phyloP scores from a whole-genome alignment of 2,888 invertebrate genomes.

The Ochropacha duplaris region DNA sequence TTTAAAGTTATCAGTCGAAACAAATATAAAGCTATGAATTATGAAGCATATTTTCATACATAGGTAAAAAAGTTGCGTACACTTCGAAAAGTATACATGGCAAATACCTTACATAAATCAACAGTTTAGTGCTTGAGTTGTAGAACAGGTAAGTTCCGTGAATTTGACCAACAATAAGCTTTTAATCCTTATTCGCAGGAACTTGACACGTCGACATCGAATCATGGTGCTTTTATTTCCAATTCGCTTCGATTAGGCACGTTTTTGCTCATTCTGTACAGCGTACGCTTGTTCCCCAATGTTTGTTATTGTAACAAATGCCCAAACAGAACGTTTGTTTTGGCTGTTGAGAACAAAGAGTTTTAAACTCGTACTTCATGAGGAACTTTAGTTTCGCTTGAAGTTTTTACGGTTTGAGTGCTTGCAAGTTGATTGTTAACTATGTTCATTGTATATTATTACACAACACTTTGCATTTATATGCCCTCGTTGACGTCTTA shows the following conservation, averaged over 20 bases:
- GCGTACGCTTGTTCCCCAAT: slow-evolving; percentile 46
- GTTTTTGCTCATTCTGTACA: slow-evolving; percentile 52
- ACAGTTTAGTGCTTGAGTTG: slow-evolving; percentile 14
- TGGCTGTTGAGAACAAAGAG: slow-evolving; percentile 77
- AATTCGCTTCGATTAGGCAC: slow-evolving; percentile 65
- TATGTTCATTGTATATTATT: slow-evolving; percentile 44
- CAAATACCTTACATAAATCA: slow-evolving; percentile 4
- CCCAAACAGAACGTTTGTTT: slow-evolving; percentile 75
- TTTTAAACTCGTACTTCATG: slow-evolving; percentile 58
- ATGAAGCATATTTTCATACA: not conserved
- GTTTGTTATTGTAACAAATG: slow-evolving; percentile 75
- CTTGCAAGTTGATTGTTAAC: slow-evolving; percentile 49
- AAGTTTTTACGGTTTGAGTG: slow-evolving; percentile 64
- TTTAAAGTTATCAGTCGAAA: too few species aligned
- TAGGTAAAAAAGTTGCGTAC: not conserved
- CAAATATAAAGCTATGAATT: too few species aligned
- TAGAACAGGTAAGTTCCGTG: slow-evolving; percentile 49
- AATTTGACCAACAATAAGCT: slow-evolving; percentile 63
- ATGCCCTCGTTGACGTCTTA: slow-evolving; percentile 34
- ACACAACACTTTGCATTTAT: slow-evolving; percentile 50
- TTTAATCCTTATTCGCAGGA: slow-evolving; percentile 61
- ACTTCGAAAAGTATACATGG: too few species aligned
- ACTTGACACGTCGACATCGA: slow-evolving; percentile 60
- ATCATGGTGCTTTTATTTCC: slow-evolving; percentile 56
- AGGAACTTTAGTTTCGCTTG: slow-evolving; percentile 55